These are phyloP conservation scores for Nautilus pompilius DNA, from an alignment of 1,140 invertebrate species.

Conservation along the genomic window DNA sequence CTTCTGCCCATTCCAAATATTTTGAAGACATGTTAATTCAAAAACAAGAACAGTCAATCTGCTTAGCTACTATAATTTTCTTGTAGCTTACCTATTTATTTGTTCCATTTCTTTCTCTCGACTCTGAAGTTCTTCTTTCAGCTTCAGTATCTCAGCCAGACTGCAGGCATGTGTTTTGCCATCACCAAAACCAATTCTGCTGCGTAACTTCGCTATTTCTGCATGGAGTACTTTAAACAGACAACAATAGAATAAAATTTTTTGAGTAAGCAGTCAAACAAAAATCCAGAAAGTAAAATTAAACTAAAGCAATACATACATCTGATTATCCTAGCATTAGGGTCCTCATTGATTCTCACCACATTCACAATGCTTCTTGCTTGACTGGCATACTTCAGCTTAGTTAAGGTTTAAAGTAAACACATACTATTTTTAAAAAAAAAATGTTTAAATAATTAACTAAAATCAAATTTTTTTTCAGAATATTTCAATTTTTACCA, in stretches of 20 bases:
- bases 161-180: conserved; percentile 50
- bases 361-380: conserved; percentile 52
- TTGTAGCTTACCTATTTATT: conserved; percentile 56
- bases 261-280: too few species aligned
- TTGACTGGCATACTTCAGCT: conserved; percentile 44
- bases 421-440: neutral
- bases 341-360: conserved; percentile 59
- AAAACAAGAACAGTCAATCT: too few species aligned
- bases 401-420: conserved; percentile 28
- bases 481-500: too few species aligned
- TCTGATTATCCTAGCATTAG: conserved; percentile 97
- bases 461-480: too few species aligned
- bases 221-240: conserved; percentile 61
- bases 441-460: too few species aligned
- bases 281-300: neutral
- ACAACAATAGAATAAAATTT: too few species aligned
- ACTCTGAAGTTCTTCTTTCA: conserved; percentile 43
- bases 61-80: too few species aligned
- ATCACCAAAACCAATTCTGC: conserved; percentile 59
- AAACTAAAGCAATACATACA: too few species aligned
- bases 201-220: conserved; percentile 67
- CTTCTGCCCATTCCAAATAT: too few species aligned
- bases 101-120: conserved; percentile 65
- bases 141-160: conserved; percentile 32
- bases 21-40: too few species aligned